Conservation (phyloP, 2,888 invertebrate species). For the Elaeidobius kamerunicus region DNA sequence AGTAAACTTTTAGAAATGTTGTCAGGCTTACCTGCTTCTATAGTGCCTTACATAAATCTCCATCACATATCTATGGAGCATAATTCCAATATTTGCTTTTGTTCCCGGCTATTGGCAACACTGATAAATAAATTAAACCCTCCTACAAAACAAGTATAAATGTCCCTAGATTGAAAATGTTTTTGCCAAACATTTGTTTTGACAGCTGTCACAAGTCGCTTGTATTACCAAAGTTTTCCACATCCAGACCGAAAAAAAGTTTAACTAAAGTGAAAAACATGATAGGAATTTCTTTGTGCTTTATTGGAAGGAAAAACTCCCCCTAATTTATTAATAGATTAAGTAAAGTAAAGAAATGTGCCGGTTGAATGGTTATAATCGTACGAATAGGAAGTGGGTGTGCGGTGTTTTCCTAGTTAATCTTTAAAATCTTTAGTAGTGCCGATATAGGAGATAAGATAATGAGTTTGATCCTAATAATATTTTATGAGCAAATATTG, state of each 20-base stretch:
- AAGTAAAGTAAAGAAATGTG: not conserved
- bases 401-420: conserved; percentile 39
- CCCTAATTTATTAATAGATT: not conserved
- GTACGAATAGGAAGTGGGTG: conserved; percentile 40
- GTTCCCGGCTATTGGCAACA: no score
- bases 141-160: no score
- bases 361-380: conserved; percentile 7
- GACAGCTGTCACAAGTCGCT: not conserved
- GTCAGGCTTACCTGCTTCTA: no score
- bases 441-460: conserved; percentile 39
- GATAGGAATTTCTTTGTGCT: not conserved
- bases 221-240: not conserved
- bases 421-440: conserved; percentile 39
- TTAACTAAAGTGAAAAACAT: not conserved
- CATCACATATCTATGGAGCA: no score
- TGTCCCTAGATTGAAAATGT: not conserved
- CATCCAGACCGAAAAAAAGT: not conserved
- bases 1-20: no score
- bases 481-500: conserved; percentile 33
- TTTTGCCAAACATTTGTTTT: not conserved
- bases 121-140: no score
- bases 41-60: no score
- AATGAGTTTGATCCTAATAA: conserved; percentile 34
- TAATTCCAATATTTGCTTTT: no score
- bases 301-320: not conserved